phyloP scores from a whole-genome alignment of 2,797 vertebrate species.

The Anguilla anguilla region DNA sequence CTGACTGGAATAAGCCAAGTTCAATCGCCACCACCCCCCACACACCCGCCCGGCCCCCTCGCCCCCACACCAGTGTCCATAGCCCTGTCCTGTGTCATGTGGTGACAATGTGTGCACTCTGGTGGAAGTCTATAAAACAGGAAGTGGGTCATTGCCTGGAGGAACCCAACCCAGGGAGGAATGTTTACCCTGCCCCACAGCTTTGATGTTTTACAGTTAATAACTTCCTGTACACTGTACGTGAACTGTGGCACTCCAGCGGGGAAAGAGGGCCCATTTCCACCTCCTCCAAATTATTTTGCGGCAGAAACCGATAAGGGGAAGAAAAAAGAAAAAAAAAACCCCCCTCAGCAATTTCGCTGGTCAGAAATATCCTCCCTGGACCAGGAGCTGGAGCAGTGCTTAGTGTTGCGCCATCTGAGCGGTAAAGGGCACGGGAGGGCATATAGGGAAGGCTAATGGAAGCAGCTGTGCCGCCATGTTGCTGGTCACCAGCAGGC shows the following conservation, averaged over 20 bases:
- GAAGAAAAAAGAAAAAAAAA: slow-evolving; percentile 34
- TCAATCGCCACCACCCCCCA: neutral
- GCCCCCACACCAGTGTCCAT: neutral
- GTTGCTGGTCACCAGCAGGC: neutral
- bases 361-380: neutral
- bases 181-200: slow-evolving; percentile 80
- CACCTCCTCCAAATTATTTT: slow-evolving; percentile 49
- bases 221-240: slow-evolving; percentile 83
- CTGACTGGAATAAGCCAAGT: slow-evolving; percentile 14
- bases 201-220: slow-evolving; percentile 84
- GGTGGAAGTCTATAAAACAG: slow-evolving; percentile 74
- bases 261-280: slow-evolving; percentile 51
- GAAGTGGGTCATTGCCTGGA: slow-evolving; percentile 76
- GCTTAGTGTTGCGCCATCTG: neutral
- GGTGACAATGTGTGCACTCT: slow-evolving; percentile 79
- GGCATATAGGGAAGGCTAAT: neutral
- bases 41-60: neutral
- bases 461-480: neutral
- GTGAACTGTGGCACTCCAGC: slow-evolving; percentile 66
- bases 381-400: neutral
- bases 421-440: neutral
- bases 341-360: neutral
- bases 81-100: slow-evolving; percentile 68
- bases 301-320: slow-evolving; percentile 50
- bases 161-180: slow-evolving; percentile 72